Base-by-base conservation (phyloP, 2,888 invertebrate species). In the Ametastegia equiseti region DNA sequence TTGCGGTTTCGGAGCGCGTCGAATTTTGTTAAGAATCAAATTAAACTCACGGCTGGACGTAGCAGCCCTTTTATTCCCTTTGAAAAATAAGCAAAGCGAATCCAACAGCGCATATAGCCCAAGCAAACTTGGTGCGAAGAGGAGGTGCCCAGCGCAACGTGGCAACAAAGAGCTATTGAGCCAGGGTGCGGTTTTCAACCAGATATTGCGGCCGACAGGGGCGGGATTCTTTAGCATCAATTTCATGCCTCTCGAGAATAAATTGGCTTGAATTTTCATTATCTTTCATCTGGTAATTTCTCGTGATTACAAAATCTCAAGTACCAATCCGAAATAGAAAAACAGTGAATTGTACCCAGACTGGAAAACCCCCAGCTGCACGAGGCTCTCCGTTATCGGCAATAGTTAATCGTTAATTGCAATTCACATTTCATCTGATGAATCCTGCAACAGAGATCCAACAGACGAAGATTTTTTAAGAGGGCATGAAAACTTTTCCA, bases 21-120 rank as follows among this genome's bases (percentile, higher is more conserved):
- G 89, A 89, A 89, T 89, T 89, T 89, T 89, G 85, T 89, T 89
- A 88, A 89, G 89, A 89, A 89, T 89, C 89, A 89, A 89, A 89
- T 89, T 89, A 89, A 89, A 89, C 89, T 89, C 89, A 87, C 88
- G 89, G 87, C 86, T 88, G 87, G 87, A 83, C 85, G 85, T n/a
- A n/a, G n/a, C 85, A 85, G 86, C 81, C 27, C 69, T 60, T 78
- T 78, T 78, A 78, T 78, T 78, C 63, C 60, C 78, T 78, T 63
- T 57, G 60, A 78, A 78, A 78, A 60, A 63, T 78, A 78, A 78
- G 60, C 78, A 78, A 78, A 60, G 78, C 78, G 78, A 78, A 78
- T 78, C 60, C 65, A 33, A n/a, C 85, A n/a, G n/a, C n/a, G n/a
- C n/a, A n/a, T n/a, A n/a, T 82, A 82, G 84, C 86, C 82, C 88